Percentiles rank a stretch among this genome's conserved stretches.
phyloP scores from a whole-genome alignment of 2,888 invertebrate genomes.

The Pristionchus fissidentatus region DNA sequence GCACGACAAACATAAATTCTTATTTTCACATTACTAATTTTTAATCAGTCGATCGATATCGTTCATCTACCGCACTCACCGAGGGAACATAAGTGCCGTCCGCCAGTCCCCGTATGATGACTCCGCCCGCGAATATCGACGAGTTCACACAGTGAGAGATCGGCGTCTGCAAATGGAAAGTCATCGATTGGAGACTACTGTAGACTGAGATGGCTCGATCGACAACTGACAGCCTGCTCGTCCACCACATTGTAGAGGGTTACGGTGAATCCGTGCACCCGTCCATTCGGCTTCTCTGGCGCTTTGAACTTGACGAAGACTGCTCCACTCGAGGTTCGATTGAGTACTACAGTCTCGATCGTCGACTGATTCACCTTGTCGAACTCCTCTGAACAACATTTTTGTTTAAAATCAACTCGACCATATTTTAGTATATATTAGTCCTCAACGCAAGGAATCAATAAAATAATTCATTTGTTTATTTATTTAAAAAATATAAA shows the following conservation, averaged over 20 bases:
- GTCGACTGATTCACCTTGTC: slow-evolving; percentile 55
- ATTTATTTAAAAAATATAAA: no score
- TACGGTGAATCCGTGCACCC: slow-evolving; percentile 84
- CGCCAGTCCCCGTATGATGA: slow-evolving; percentile 60
- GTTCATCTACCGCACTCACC: slow-evolving; percentile 18
- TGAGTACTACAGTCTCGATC: slow-evolving; percentile 34
- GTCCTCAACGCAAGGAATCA: no score
- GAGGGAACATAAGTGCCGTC: slow-evolving; percentile 63
- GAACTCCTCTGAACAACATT: slow-evolving; percentile 54
- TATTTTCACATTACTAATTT: no score
- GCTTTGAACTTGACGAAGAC: slow-evolving; percentile 82
- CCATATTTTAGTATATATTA: no score
- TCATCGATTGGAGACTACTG: not conserved
- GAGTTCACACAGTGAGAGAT: slow-evolving; percentile 55
- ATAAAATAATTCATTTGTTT: no score
- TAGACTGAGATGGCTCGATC: not conserved
- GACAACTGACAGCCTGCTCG: slow-evolving; percentile 50
- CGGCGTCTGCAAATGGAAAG: slow-evolving; percentile 53
- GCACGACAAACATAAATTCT: no score
- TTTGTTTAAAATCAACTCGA: no score
- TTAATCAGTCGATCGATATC: no score
- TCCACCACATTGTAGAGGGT: slow-evolving; percentile 54
- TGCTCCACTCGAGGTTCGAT: not conserved
- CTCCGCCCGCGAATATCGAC: slow-evolving; percentile 53
- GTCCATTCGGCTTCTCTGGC: slow-evolving; percentile 89